Evolutionary conservation across 1,140 invertebrate species (phyloP).

Genomic region (Ips nitidus): DNA sequence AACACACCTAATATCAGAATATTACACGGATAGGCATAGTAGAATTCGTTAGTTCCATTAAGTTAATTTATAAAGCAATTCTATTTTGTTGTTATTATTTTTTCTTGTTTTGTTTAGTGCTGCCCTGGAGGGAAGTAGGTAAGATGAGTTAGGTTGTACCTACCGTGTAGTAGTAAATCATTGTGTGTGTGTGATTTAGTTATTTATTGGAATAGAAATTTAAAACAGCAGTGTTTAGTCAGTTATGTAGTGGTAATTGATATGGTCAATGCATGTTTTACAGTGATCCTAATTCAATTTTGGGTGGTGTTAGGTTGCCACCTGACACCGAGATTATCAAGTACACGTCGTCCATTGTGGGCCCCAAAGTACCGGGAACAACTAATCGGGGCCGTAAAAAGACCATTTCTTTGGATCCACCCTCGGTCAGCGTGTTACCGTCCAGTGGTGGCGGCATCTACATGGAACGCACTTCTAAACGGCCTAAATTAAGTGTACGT

Average conservation of each 20-base stretch:
- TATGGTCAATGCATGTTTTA: slow-evolving; percentile 39
- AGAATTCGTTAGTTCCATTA: background rate
- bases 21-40: background rate
- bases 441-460: slow-evolving; percentile 51
- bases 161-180: background rate
- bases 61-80: no score
- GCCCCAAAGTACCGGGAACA: slow-evolving; percentile 77
- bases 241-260: slow-evolving; percentile 24
- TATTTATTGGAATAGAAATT: no score
- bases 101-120: slow-evolving; percentile 52
- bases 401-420: slow-evolving; percentile 81
- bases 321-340: slow-evolving; percentile 90
- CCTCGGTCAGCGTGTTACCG: slow-evolving; percentile 68
- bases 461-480: slow-evolving; percentile 58
- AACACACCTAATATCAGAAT: slow-evolving; percentile 3
- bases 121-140: slow-evolving; percentile 63
- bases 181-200: slow-evolving; percentile 14
- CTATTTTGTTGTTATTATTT: slow-evolving; percentile 1
- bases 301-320: slow-evolving; percentile 77
- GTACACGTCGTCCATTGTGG: slow-evolving; percentile 81
- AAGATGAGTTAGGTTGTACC: slow-evolving; percentile 38
- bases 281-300: slow-evolving; percentile 75
- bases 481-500: slow-evolving; percentile 51
- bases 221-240: no score
- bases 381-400: slow-evolving; percentile 82